phyloP scores from a whole-genome alignment of 1,140 invertebrate genomes.

The Pissodes strobi region DNA sequence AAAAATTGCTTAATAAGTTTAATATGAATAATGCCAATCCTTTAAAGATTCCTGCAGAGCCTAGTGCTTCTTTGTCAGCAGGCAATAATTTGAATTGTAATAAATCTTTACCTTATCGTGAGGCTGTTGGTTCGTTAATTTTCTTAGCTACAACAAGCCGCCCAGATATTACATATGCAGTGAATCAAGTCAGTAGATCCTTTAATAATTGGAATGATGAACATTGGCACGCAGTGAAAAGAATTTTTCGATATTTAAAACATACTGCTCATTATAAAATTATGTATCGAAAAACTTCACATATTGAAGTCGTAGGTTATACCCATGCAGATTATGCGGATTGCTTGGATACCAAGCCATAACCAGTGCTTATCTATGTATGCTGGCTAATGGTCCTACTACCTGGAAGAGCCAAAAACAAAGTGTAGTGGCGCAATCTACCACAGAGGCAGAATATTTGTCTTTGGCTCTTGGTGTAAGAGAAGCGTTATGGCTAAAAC shows the following conservation, averaged over 20 bases:
- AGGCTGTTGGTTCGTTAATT: slow-evolving; percentile 52
- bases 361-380: slow-evolving; percentile 7
- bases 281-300: slow-evolving; percentile 1
- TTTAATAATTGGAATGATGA: slow-evolving; percentile 31
- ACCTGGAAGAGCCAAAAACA: too few species aligned
- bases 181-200: slow-evolving; percentile 46
- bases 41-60: slow-evolving; percentile 15
- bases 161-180: slow-evolving; percentile 55
- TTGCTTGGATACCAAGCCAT: slow-evolving; percentile 8
- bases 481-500: too few species aligned
- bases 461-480: slow-evolving; percentile 35
- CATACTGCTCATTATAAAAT: slow-evolving; percentile 6
- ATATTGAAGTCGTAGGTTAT: background rate
- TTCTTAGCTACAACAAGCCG: slow-evolving; percentile 51
- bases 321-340: background rate
- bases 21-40: background rate
- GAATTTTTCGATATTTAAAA: slow-evolving; percentile 52
- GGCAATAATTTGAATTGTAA: slow-evolving; percentile 10
- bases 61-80: background rate
- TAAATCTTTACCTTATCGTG: slow-evolving; percentile 33
- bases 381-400: slow-evolving; percentile 28
- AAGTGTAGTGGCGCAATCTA: slow-evolving; percentile 45
- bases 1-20: too few species aligned
- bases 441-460: slow-evolving; percentile 48
- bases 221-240: slow-evolving; percentile 52